Evolutionary conservation across 2,888 invertebrate genomes (phyloP), one percentile per base, ranked within the genome.

Genomic region (Eristalinus sepulchralis): DNA sequence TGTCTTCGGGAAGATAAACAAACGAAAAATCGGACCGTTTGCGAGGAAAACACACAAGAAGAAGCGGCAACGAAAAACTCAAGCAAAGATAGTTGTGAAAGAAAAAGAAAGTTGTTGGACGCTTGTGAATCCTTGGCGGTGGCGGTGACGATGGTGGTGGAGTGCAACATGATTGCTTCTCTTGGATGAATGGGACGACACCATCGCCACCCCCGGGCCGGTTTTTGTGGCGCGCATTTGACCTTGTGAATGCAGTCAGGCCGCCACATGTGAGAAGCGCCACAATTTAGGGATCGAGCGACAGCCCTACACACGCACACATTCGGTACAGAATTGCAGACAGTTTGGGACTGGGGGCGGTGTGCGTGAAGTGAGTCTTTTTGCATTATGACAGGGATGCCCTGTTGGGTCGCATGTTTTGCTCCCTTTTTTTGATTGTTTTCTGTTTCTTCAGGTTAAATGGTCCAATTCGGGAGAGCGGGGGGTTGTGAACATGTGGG

Each of bases 211-310:
- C n/a, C 24, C 27, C 64, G n/a, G 20, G 27, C 27, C 27, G 27
- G 27, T 27, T 57, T 59, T 24, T 27, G 64, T 31, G 39, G 66
- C 63, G 70, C 80, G 62, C 67, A 81, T 75, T 80, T 81, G 84
- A 84, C 84, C 84, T 84, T 84, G 84, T 71, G 71, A 27, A 84
- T 84, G 84, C 84, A 84, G 70, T 71, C 59, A 62, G 27, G 20
- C 24, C 67, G 68, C 67, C 83, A 83, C 83, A 79, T 68, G 68
- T 68, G 73, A 79, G 79, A 8, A 13, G 63, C 63, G 63, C 63
- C 66, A 64, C 53, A 24, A 24, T 55, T 62, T n/a, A n/a, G 72
- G 64, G 60, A 70, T 39, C 36, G 47, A 17, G 72, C 67, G 57
- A 9, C 24, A 67, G 66, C 22, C 63, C 64, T 27, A 27, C 27